A percentile compares a stretch with the other conserved stretches of the same genome.
These are phyloP conservation scores for Altica lythri DNA, from an alignment of 2,888 invertebrate genomes.

Conservation along the genomic window DNA sequence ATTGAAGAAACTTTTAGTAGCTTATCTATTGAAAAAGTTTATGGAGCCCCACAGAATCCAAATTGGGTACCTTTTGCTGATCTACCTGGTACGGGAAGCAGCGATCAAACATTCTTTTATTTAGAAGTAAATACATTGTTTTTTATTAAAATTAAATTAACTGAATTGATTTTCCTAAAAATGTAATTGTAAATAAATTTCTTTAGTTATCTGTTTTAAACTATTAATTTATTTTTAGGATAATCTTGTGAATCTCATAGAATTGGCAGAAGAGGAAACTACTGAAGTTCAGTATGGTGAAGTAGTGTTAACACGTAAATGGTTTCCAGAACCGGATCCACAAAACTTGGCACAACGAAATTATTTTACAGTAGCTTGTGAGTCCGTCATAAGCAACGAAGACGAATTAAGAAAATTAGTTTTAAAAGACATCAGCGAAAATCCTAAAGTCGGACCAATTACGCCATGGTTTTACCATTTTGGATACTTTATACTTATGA, in stretches of 20 bases:
- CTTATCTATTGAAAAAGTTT: constrained; percentile 50
- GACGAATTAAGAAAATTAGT: constrained; percentile 61
- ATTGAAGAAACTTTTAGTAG: constrained; percentile 51
- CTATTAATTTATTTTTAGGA: constrained; percentile 39
- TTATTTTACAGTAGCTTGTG: constrained; percentile 51
- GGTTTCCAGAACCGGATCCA: constrained; percentile 46
- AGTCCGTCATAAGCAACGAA: constrained; percentile 62
- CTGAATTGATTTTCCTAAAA: no score
- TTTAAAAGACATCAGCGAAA: constrained; percentile 63
- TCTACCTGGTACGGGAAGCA: constrained; percentile 26
- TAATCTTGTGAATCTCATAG: constrained; percentile 45
- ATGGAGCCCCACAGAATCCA: constrained; percentile 50
- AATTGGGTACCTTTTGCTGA: constrained; percentile 51
- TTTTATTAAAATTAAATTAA: constrained; percentile 1
- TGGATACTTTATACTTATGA: constrained; percentile 63
- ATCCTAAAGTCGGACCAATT: constrained; percentile 64
- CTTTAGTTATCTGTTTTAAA: no score
- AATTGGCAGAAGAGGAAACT: constrained; percentile 47
- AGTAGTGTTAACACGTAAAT: constrained; percentile 46
- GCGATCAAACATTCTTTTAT: constrained; percentile 47
- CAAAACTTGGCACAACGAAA: constrained; percentile 40
- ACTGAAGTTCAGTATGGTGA: constrained; percentile 48
- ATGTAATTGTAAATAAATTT: no score
- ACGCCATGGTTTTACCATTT: constrained; percentile 66
- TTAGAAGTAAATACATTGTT: constrained; percentile 48